Conservation (phyloP, 30 jellyfish, hydroid and myxozoan genomes). For the Clytia hemisphaerica region DNA sequence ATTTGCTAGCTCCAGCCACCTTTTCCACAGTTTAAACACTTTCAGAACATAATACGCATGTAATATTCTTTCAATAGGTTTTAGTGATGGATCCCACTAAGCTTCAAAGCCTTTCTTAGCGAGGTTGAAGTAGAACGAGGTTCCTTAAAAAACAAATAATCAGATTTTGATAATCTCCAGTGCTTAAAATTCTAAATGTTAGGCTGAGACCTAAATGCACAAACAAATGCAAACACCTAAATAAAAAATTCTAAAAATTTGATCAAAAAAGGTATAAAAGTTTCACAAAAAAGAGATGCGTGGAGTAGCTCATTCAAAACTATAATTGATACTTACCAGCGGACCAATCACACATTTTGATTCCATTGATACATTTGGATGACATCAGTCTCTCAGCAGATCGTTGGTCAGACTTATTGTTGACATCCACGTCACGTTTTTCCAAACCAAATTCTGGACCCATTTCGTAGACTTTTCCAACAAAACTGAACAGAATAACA, state of each 20-base stretch:
- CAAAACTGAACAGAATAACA: not conserved
- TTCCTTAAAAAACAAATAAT: too few relatives aligned
- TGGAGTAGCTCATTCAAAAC: too few relatives aligned
- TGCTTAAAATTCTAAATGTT: too few relatives aligned
- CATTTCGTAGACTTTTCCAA: not conserved
- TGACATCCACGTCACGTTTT: conserved; percentile 8
- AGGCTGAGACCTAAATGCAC: too few relatives aligned
- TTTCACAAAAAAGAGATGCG: too few relatives aligned
- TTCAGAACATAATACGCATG: not conserved
- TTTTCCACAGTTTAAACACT: not conserved
- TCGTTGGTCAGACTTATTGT: conserved; percentile 20
- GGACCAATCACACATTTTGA: not conserved
- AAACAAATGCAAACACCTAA: too few relatives aligned
- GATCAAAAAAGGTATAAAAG: too few relatives aligned
- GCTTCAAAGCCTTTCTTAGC: conserved; percentile 4
- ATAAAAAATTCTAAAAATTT: too few relatives aligned
- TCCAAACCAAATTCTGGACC: conserved; percentile 8
- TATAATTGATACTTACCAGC: too few relatives aligned
- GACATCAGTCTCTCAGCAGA: conserved; percentile 16
- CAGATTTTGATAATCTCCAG: too few relatives aligned
- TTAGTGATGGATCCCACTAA: not conserved
- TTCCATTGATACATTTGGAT: not conserved
- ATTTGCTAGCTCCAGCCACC: not conserved
- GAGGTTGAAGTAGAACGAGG: not conserved
- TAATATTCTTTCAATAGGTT: not conserved